Evolutionary conservation across 2,888 invertebrate species (phyloP), one percentile per base, ranked within the genome.

Genomic region (Cataglyphis cursor): DNA sequence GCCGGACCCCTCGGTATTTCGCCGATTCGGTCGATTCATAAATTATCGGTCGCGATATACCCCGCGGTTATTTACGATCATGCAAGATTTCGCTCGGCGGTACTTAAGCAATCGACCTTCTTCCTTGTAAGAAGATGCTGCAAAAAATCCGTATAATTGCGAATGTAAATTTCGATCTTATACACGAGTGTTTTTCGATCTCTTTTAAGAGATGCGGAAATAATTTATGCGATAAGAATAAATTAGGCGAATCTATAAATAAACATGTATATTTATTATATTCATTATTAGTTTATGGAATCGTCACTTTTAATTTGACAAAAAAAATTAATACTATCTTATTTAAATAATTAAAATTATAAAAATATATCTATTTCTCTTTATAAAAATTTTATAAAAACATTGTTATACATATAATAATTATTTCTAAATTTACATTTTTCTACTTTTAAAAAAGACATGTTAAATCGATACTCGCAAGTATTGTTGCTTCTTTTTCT

Each of bases 61-160:
- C 15, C 41, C 18, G 44, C 66, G 44, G 15, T 51, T 62, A 18
- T 62, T 74, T 48, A 74, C 31, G 31, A 62, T 62, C 35, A 3
- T 2, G 21, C 21, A 9, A 21, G 10, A 44, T 48, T 24, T 24
- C 15, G 15, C 28, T 10, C 24, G 24, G 15, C 24, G 28, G 48
- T n/a, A n/a, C 2, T 6, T 8, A 31, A 31, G 31, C 35, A 5
- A 15, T 31, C 51, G 15, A 70, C 35, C 31, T 70, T 24, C 21
- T 21, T 51, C 68, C 9, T 51, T 21, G 35, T 15, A 35, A 4
- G 5, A 31, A 70, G 51, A 21, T 51, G 21, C 21, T 54, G 8
- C 9, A 9, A 21, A 24, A 48, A 24, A 48, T 9, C n/a, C 35
- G 15, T 8, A n/a, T 31, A 51, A 21, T 35, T 51, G n/a, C 3